Base-by-base conservation (phyloP, 2,888 invertebrate species). In the Amiota mariae region DNA sequence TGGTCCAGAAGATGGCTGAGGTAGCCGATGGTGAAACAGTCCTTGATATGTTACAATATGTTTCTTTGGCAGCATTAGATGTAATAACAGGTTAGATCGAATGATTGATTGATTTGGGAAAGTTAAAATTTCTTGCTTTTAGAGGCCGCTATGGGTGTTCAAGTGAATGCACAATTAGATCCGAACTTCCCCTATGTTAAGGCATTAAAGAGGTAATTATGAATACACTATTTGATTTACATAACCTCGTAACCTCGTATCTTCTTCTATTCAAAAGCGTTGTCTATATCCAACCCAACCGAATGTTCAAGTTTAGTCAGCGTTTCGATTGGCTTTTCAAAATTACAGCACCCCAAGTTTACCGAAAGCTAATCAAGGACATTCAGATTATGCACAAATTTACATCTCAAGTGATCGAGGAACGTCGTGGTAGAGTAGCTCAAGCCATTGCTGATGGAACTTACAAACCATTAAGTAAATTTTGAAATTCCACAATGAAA, bases 101-200 rank as follows among this genome's bases (percentile, higher is more conserved):
- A 36, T 36, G 36, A 51, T 20, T 49, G n/a, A 13, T 18, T 51
- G 18, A 20, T 24, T 36, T 72, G 13, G 46, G 13, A 51, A 15
- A n/a, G 63, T 24, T 15, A 49, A 2, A n/a, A 63, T 15, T 47
- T 47, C 2, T 72, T 72, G n/a, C 12, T 57, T 67, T 3, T 57
- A 87, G 87, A 87, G 75, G 76, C 86, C 24, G 84, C 87, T 20
- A 87, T 87, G 87, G 87, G 87, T 1, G 86, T 85, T 13, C 78
- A 85, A 72, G 82, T 87, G n/a, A 79, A 87, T 76, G 83, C 87
- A 0, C 95, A 96, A 87, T 89, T 90, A 47, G 90, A 93, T 84
- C 90, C 91, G 12, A 91, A 94, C 70, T 93, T 93, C 1, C 91
- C 92, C 79, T 96, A 95, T 85, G 94, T 95, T 0, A 91, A 92